Conservation (phyloP, 2,113 vertebrate genomes). For the Pseudonaja textilis region DNA sequence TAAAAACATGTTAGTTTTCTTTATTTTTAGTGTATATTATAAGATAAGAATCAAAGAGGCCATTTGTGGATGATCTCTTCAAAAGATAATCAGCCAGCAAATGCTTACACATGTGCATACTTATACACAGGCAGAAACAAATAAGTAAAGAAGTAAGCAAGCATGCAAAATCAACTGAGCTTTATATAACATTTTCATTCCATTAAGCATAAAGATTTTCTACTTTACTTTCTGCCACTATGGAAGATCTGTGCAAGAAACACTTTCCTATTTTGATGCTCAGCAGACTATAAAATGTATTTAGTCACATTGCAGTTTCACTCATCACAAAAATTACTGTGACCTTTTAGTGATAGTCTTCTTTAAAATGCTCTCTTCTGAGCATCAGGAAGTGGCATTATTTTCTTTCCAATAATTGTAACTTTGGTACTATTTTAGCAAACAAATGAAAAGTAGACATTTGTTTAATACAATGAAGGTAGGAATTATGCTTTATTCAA, state of each 20-base stretch:
- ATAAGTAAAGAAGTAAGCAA: accelerated
- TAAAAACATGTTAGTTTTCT: background rate
- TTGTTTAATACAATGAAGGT: background rate
- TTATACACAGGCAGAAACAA: background rate
- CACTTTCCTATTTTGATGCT: constrained; percentile 35
- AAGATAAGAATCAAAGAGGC: constrained; percentile 8
- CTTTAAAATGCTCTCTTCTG: constrained; percentile 14
- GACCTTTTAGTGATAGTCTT: constrained; percentile 31
- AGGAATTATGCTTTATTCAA: background rate
- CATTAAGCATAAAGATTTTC: constrained; percentile 16
- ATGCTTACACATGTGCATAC: background rate
- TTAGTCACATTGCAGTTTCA: constrained; percentile 38
- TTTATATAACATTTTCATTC: constrained; percentile 32
- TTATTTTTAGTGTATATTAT: background rate
- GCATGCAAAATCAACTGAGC: background rate
- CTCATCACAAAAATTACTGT: constrained; percentile 33
- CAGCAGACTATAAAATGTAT: constrained; percentile 47
- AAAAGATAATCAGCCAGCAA: background rate
- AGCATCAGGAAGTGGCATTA: background rate
- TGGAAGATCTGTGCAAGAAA: background rate
- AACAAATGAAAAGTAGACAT: background rate
- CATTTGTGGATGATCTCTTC: background rate
- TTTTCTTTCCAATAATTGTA: background rate
- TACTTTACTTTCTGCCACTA: constrained; percentile 6
- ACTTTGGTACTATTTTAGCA: background rate